Evolutionary conservation across 2,888 invertebrate genomes (phyloP), one percentile per base, ranked within the genome.

Genomic region (Dimorphilus gyrociliatus): DNA sequence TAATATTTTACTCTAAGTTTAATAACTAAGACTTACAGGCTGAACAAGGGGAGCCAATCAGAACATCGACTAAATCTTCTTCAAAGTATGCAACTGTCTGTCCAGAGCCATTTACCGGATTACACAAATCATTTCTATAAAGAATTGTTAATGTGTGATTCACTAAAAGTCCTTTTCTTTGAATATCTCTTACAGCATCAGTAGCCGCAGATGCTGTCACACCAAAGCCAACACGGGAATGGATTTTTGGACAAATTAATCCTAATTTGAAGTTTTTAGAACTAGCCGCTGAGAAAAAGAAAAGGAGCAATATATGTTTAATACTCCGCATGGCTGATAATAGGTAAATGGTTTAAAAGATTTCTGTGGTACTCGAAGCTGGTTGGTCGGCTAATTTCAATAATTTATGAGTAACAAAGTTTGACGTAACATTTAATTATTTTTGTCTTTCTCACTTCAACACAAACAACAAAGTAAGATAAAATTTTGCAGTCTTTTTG

Each of bases 11-110:
- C n/a, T n/a, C n/a, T 21, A 21, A 21, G 8, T 21, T 8, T 21
- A 10, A 21, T 21, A 21, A n/a, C 21, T 16, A 27, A 8, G 7
- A 40, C 45, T 38, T 37, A 47, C 48, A 40, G 2, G 33, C 32
- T 14, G 48, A 48, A 31, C 46, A 47, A 4, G 48, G 48, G 0
- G 48, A 47, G 7, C 48, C 48, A 27, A 48, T 46, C 21, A 55
- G 60, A 51, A 44, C 51, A 13, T 40, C 37, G 14, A 51, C 42
- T 23, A 44, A 39, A 36, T 53, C 51, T 33, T 47, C 50, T 38
- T 52, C 52, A 2, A 51, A 46, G 26, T 52, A 34, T 6, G 48
- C 12, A 24, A 50, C 38, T 1, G 47, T 39, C 12, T 36, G 41
- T 1, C 45, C 45, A 3, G 42, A 38, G 1, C 46, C 48, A 3